Percentiles rank a stretch among this genome's conserved stretches.
Conservation (phyloP, 2,797 vertebrate species). For the Helarctos malayanus region DNA sequence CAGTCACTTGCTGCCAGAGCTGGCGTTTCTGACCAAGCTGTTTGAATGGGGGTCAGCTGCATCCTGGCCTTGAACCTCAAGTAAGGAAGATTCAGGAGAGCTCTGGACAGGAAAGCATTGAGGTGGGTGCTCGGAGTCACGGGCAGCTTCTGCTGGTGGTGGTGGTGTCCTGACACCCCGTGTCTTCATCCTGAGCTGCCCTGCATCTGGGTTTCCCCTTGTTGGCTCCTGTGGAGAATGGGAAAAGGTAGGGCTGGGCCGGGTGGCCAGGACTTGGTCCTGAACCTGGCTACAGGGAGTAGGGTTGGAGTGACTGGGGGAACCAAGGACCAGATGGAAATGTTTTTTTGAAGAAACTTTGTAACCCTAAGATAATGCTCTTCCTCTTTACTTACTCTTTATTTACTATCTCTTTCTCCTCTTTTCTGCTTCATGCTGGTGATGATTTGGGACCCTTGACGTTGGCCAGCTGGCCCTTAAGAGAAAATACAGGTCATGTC, state of each 20-base stretch:
- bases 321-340: background rate
- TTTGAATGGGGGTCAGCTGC: background rate
- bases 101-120: background rate
- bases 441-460: slow-evolving; percentile 79
- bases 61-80: background rate
- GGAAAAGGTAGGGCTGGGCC: background rate
- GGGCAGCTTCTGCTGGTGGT: background rate
- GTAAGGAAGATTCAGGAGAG: background rate
- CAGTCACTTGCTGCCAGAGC: background rate
- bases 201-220: background rate
- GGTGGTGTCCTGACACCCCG: background rate
- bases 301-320: background rate
- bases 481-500: slow-evolving; percentile 65
- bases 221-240: background rate
- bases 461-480: slow-evolving; percentile 75
- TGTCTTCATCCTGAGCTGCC: background rate
- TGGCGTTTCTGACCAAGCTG: background rate
- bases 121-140: background rate
- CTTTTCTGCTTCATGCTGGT: slow-evolving; percentile 80
- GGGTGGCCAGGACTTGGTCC: background rate
- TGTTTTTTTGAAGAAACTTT: slow-evolving; percentile 48
- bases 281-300: background rate
- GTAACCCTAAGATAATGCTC: slow-evolving; percentile 66
- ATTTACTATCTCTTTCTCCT: slow-evolving; percentile 75
- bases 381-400: slow-evolving; percentile 54